Evolutionary conservation across 2,797 vertebrate genomes (phyloP).

Genomic region (Tokudaia tokunoshimensis): DNA sequence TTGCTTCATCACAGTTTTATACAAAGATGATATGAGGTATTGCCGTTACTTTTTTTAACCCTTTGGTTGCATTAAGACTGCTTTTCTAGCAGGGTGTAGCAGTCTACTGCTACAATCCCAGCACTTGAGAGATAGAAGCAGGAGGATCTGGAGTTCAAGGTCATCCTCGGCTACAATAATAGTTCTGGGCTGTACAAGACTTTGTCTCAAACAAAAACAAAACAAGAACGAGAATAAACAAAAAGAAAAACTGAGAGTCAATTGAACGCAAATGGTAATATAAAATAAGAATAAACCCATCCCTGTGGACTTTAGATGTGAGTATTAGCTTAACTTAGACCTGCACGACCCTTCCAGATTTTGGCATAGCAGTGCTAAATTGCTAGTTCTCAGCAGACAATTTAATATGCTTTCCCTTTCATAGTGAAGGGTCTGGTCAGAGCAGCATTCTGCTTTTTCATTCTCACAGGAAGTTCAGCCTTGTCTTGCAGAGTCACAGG

Average conservation of each 20-base stretch:
- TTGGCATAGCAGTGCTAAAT: not conserved
- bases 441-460: conserved; percentile 8
- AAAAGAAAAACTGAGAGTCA: not conserved
- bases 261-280: not conserved
- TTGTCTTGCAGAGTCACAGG: not conserved
- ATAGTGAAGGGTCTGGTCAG: not conserved
- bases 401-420: conserved; percentile 48
- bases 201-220: not conserved
- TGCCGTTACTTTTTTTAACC: not conserved
- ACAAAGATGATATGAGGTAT: not conserved
- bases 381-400: conserved; percentile 12
- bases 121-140: not conserved
- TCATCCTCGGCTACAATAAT: not conserved
- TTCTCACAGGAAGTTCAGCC: conserved; percentile 11
- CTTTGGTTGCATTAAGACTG: not conserved
- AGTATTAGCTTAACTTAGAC: not conserved
- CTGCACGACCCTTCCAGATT: conserved; percentile 21
- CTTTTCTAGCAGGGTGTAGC: not conserved
- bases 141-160: not conserved
- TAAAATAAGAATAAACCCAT: conserved; percentile 1
- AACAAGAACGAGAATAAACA: not conserved
- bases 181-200: not conserved
- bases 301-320: not conserved
- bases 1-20: not conserved
- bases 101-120: not conserved